Evolutionary conservation across 2,888 invertebrate genomes (phyloP).

Genomic region (Phengaris alcon): DNA sequence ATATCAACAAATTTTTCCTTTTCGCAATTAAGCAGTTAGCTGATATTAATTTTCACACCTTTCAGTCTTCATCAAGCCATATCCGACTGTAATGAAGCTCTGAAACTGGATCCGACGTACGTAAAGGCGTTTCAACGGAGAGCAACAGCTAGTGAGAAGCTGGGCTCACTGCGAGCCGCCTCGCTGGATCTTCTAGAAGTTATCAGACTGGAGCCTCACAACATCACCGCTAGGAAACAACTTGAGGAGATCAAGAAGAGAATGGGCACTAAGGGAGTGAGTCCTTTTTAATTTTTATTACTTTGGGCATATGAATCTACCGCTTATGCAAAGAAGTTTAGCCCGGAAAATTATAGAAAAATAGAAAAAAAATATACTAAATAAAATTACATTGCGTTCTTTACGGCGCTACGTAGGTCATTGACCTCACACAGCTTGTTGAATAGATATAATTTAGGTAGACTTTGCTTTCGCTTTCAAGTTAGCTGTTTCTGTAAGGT

Average conservation of each 20-base stretch:
- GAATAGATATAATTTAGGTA: no score
- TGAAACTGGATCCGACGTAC: constrained; percentile 87
- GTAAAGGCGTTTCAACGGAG: constrained; percentile 92
- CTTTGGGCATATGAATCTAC: no score
- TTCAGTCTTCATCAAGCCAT: constrained; percentile 84
- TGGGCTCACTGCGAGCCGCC: constrained; percentile 86
- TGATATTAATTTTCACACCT: constrained; percentile 42
- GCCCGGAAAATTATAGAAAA: no score
- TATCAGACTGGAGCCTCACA: constrained; percentile 87
- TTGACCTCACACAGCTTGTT: no score
- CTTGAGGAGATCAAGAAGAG: constrained; percentile 51
- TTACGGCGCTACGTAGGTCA: no score
- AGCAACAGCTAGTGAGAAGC: constrained; percentile 85
- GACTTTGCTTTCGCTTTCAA: no score
- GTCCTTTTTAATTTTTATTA: constrained; percentile 36
- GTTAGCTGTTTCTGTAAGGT: no score
- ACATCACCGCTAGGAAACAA: constrained; percentile 83
- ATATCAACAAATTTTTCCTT: no score
- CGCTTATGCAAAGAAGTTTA: no score
- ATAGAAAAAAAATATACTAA: no score
- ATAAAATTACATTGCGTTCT: no score
- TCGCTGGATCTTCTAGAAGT: constrained; percentile 84
- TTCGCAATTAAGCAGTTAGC: no score
- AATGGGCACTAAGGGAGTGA: constrained; percentile 73
- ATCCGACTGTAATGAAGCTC: constrained; percentile 88